Conservation (phyloP, 1,140 invertebrate species). For the Platyscapa corneri region DNA sequence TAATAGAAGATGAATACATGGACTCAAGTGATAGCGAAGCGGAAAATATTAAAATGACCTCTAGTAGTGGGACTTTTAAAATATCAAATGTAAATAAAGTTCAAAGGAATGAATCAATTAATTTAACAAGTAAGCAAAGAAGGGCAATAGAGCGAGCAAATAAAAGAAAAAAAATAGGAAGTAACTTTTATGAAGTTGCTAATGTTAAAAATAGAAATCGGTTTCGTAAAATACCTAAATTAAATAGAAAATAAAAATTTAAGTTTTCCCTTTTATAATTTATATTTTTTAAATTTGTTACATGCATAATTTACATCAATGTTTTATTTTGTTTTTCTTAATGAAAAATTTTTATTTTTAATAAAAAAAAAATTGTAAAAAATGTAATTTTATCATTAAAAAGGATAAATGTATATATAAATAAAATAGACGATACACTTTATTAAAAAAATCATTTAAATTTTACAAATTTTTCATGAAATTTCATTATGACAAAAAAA, state of each 20-base stretch:
- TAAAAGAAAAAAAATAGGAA: slow-evolving; percentile 91
- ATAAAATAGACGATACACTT: no score
- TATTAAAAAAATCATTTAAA: no score
- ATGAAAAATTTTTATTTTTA: no score
- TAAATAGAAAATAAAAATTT: slow-evolving; percentile 46
- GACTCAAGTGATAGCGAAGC: slow-evolving; percentile 72
- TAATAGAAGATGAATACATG: slow-evolving; percentile 62
- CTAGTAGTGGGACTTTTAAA: slow-evolving; percentile 79
- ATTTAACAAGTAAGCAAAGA: slow-evolving; percentile 84
- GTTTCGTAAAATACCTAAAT: slow-evolving; percentile 75
- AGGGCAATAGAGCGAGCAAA: slow-evolving; percentile 83
- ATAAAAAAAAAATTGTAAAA: no score
- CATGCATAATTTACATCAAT: neutral
- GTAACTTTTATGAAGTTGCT: slow-evolving; percentile 93
- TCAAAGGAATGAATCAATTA: slow-evolving; percentile 72
- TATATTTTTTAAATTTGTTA: slow-evolving; percentile 28
- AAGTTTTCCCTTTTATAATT: slow-evolving; percentile 18
- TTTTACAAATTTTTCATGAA: neutral
- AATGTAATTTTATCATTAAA: no score
- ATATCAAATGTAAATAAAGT: slow-evolving; percentile 71
- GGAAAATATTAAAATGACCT: slow-evolving; percentile 65
- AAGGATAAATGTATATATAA: no score
- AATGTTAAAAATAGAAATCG: slow-evolving; percentile 94
- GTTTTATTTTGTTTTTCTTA: no score
- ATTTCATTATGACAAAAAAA: no score